Percentiles rank a stretch among this genome's conserved stretches.
These are phyloP conservation scores for Genyomyrus donnyi DNA, from an alignment of 2,113 vertebrate species.

Conservation along the genomic window DNA sequence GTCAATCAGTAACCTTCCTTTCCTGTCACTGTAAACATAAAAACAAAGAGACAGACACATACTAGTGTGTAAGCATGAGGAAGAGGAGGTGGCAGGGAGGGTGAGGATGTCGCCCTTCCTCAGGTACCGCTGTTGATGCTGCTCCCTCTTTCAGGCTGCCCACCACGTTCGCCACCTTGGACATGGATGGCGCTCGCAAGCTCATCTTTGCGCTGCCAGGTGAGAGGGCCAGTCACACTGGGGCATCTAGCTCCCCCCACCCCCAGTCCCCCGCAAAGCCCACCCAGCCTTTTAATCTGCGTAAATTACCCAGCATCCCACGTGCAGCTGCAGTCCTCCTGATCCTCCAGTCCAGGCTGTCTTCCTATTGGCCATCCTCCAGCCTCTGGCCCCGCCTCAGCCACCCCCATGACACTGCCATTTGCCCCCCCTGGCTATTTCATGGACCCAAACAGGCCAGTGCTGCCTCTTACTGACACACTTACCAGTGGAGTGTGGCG, in stretches of 20 bases:
- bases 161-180: constrained; percentile 97
- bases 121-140: not conserved
- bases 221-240: constrained; percentile 63
- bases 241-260: no score
- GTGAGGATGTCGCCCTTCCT: not conserved
- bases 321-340: not conserved
- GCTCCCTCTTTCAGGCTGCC: constrained; percentile 69
- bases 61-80: not conserved
- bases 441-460: not conserved
- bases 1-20: not conserved
- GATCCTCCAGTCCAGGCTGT: not conserved
- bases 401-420: not conserved
- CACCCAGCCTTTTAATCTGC: not conserved
- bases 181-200: constrained; percentile 95
- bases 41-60: not conserved
- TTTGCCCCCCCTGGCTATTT: not conserved
- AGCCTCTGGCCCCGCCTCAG: not conserved
- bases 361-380: not conserved
- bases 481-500: not conserved
- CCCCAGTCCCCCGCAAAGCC: not conserved
- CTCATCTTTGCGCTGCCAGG: constrained; percentile 99
- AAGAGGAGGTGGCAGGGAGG: not conserved
- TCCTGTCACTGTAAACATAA: not conserved
- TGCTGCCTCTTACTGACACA: not conserved
- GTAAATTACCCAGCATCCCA: not conserved